Evolutionary conservation across 2,113 vertebrate genomes (phyloP).

Genomic region (Barnardius zonarius): DNA sequence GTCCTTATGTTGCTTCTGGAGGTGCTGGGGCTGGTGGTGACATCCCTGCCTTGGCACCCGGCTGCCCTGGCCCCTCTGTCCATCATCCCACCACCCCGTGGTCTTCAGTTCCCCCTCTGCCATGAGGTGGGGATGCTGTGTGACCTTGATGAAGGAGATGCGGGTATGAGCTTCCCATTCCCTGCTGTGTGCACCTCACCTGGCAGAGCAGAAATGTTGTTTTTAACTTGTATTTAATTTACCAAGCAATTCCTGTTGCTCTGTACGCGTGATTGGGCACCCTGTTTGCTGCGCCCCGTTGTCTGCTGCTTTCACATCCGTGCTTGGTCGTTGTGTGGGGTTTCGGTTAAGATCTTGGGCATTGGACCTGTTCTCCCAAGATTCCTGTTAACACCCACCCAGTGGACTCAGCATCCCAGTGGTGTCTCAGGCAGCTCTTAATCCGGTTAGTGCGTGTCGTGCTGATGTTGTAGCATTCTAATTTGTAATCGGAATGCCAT

Average conservation of each 20-base stretch:
- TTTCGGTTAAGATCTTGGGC: not conserved
- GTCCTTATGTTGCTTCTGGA: not conserved
- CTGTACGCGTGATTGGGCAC: not conserved
- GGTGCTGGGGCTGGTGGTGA: not conserved
- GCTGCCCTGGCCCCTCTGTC: not conserved
- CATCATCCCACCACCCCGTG: not conserved
- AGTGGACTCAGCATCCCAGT: not conserved
- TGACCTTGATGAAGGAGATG: not conserved
- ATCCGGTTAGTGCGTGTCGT: not conserved
- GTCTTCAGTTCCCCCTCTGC: not conserved
- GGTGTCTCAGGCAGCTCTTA: not conserved
- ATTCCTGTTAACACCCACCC: not conserved
- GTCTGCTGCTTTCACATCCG: rapidly evolving
- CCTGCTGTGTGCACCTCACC: rapidly evolving
- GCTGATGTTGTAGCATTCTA: not conserved
- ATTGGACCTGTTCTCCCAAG: rapidly evolving
- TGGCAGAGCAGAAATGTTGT: not conserved
- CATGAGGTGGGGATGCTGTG: rapidly evolving
- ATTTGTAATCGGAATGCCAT: not conserved
- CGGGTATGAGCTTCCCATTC: rapidly evolving
- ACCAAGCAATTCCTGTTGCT: rapidly evolving
- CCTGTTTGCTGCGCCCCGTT: rapidly evolving
- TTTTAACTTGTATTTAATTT: not conserved
- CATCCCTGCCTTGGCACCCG: rapidly evolving
- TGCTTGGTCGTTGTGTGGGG: not conserved